A percentile compares a stretch with the other conserved stretches of the same genome.
Conservation (phyloP, 1,140 invertebrate genomes). For the Drosophila prosaltans region DNA sequence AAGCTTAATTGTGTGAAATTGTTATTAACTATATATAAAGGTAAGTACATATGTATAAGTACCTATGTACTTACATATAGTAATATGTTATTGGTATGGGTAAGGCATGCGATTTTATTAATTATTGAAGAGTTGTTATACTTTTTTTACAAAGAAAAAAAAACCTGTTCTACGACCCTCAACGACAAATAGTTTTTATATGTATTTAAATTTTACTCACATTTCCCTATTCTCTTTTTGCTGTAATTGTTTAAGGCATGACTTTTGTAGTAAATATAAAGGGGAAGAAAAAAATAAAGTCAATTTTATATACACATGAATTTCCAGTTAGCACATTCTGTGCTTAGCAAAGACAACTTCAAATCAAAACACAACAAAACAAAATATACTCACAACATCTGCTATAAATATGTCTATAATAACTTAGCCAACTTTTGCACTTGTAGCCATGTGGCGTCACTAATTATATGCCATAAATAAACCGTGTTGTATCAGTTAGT, state of each 20-base stretch:
- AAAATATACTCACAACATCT: constrained; percentile 1
- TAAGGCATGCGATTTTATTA: background rate
- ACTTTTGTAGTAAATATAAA: background rate
- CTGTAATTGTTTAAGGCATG: background rate
- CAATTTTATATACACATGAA: background rate
- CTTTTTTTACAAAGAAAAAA: background rate
- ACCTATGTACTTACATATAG: background rate
- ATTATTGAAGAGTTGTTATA: background rate
- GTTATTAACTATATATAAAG: constrained; percentile 51
- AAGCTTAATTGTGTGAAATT: constrained; percentile 63
- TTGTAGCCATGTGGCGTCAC: background rate
- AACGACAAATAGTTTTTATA: background rate
- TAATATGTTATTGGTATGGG: background rate
- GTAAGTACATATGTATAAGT: constrained; percentile 20
- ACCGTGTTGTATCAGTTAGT: constrained; percentile 5
- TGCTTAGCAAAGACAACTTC: background rate
- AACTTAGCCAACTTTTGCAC: background rate
- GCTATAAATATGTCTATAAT: constrained; percentile 4
- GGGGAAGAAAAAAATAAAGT: too few species aligned
- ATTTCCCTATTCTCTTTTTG: background rate
- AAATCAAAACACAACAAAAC: constrained; percentile 8
- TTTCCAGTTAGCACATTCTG: constrained; percentile 1
- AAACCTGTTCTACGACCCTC: constrained; percentile 4
- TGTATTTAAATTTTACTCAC: background rate
- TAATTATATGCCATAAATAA: constrained; percentile 4